Evolutionary conservation across 1,140 invertebrate genomes (phyloP).

Genomic region (Drosophila erecta): DNA sequence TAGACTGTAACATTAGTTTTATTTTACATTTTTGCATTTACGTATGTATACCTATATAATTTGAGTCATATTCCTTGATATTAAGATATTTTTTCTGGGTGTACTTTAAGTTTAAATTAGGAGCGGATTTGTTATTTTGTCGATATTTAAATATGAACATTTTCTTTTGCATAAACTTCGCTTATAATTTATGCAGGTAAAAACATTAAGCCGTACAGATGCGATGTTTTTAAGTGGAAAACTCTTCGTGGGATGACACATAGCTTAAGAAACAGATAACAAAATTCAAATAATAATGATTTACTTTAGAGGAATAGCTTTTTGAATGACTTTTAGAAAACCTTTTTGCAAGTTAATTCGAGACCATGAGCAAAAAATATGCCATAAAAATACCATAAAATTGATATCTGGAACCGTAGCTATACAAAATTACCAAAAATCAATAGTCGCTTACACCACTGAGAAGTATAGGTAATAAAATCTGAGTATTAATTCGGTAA

Average conservation of each 20-base stretch:
- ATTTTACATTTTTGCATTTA: too few species aligned
- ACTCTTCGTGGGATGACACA: constrained; percentile 8
- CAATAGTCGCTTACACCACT: constrained; percentile 24
- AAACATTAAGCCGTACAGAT: constrained; percentile 10
- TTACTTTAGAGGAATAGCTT: too few species aligned
- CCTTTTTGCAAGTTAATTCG: background rate
- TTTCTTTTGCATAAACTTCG: too few species aligned
- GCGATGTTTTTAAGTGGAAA: constrained; percentile 9
- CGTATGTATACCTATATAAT: too few species aligned
- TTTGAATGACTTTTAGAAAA: background rate
- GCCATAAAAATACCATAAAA: background rate
- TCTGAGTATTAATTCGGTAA: constrained; percentile 2
- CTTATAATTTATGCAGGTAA: too few species aligned
- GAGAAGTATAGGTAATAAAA: constrained; percentile 19
- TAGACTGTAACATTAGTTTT: too few species aligned
- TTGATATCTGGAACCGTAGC: background rate
- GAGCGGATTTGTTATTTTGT: background rate
- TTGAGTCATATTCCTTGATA: too few species aligned
- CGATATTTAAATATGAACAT: background rate
- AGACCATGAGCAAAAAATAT: background rate
- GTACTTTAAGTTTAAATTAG: background rate
- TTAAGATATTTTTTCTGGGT: too few species aligned
- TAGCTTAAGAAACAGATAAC: constrained; percentile 7
- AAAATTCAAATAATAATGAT: constrained; percentile 8
- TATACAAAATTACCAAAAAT: constrained; percentile 23